Conservation (phyloP, 1,140 invertebrate genomes). For the Lycorma delicatula region DNA sequence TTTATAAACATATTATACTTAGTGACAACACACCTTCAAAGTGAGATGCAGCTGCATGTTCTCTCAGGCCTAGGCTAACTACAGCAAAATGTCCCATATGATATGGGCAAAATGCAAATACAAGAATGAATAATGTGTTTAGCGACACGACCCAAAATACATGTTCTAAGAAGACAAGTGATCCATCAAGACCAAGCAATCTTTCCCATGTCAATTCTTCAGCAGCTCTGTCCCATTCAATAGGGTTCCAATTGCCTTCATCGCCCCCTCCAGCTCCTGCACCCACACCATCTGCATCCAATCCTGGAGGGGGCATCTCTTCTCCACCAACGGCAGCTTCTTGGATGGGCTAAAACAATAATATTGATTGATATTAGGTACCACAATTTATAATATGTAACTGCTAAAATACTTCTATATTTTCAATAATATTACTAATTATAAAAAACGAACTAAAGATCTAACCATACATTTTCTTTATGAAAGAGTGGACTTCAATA, state of each 20-base stretch:
- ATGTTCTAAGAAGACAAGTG: slow-evolving; percentile 92
- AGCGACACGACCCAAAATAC: slow-evolving; percentile 98
- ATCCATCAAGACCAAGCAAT: slow-evolving; percentile 91
- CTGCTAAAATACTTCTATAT: too few relatives aligned
- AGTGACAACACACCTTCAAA: slow-evolving; percentile 57
- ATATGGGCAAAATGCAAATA: slow-evolving; percentile 92
- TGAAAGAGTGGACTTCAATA: too few relatives aligned
- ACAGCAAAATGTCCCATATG: slow-evolving; percentile 86
- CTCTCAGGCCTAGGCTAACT: slow-evolving; percentile 62
- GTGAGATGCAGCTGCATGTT: slow-evolving; percentile 65
- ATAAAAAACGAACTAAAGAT: too few relatives aligned
- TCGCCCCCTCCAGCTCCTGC: slow-evolving; percentile 33
- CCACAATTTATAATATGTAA: too few relatives aligned
- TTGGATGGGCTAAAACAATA: background rate
- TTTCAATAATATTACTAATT: too few relatives aligned
- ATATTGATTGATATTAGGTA: too few relatives aligned
- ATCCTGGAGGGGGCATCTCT: background rate
- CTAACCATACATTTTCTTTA: too few relatives aligned
- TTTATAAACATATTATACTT: background rate
- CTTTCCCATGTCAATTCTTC: slow-evolving; percentile 98
- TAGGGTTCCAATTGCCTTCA: slow-evolving; percentile 95
- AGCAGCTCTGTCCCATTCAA: slow-evolving; percentile 95
- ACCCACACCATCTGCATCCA: slow-evolving; percentile 19
- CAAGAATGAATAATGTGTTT: slow-evolving; percentile 92
- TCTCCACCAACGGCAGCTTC: slow-evolving; percentile 6